Base-by-base conservation (phyloP, 2,113 vertebrate genomes). In the Bostrychus sinensis region DNA sequence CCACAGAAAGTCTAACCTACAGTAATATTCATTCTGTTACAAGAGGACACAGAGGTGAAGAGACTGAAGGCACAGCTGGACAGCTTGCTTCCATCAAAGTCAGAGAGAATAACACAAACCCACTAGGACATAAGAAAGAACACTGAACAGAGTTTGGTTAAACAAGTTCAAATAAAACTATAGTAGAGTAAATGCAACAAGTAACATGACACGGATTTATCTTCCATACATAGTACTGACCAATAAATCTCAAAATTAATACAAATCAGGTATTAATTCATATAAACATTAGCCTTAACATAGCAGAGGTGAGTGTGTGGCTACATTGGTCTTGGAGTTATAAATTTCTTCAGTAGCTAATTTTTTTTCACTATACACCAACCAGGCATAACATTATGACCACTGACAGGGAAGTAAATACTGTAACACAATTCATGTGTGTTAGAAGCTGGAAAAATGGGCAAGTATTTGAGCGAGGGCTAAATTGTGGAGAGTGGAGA, bases 21-120 rank as follows among this genome's bases (percentile, higher is more conserved):
- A 99, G 96, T 99, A 99, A 98, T 98, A 99, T 98, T 99, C 97
- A 98, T 96, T 99, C 97, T 99, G 97, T 99, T 99, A 99, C 93
- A 99, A 95, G 95, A 99, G 96, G 95, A 98, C 96, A 98, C 95
- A 98, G 94, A 98, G 92, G 94, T 96, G 92, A 96, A 96, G 93
- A 90, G 85, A 67, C 89, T 86, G 88, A 85, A 90, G 83, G 80
- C 75, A 82, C 77, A 87, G 63, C 80, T 69, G 82, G 51, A 79
- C 59, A 94, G 92, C 91, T 93, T 93, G 91, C 94, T 95, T 93
- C 93, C 91, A 96, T 93, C 88, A 94, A 48, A 51, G 92, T 94
- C 89, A 94, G 90, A 89, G 66, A 85, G 54, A 73, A 84, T 77
- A 86, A 48, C 37, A 46, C 78, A 70, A 58, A 38, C 32, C 14